phyloP scores from a whole-genome alignment of 2,888 invertebrate species.

The Eubasilissa splendida region DNA sequence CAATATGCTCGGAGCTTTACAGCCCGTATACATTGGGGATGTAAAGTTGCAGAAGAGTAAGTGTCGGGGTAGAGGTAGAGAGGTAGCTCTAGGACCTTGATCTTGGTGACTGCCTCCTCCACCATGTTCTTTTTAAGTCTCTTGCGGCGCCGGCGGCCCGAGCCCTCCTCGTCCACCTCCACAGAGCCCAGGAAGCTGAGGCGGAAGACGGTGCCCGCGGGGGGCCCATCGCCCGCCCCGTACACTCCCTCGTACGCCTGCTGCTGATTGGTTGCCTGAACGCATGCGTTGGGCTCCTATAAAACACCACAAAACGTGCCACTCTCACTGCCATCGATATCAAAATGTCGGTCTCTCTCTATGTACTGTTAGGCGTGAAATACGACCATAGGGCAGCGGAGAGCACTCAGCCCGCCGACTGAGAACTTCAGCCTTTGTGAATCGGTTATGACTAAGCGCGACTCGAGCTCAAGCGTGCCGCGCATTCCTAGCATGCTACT shows the following conservation, averaged over 20 bases:
- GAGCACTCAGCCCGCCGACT: constrained; percentile 19
- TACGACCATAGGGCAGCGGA: neutral
- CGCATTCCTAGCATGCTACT: neutral
- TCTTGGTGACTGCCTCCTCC: constrained; percentile 88
- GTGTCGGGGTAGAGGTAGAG: neutral
- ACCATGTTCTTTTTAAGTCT: constrained; percentile 91
- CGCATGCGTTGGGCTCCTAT: constrained; percentile 58
- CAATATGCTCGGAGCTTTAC: no score
- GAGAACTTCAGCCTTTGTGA: constrained; percentile 54
- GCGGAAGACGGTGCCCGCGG: constrained; percentile 83
- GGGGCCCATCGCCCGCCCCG: constrained; percentile 61
- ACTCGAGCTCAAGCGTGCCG: no score
- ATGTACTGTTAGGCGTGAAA: neutral
- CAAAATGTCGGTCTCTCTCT: constrained; percentile 57
- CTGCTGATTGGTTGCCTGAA: constrained; percentile 58
- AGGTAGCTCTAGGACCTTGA: constrained; percentile 76
- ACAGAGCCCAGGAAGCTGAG: constrained; percentile 88
- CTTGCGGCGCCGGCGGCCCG: constrained; percentile 79
- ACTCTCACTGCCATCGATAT: constrained; percentile 54
- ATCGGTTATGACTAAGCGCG: constrained; percentile 53
- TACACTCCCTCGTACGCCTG: constrained; percentile 55
- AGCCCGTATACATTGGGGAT: no score
- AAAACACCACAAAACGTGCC: constrained; percentile 57
- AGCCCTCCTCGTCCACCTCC: constrained; percentile 87
- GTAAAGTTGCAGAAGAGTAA: no score